Base-by-base conservation (phyloP, 2,888 invertebrate species). In the Ischnus inquisitorius region DNA sequence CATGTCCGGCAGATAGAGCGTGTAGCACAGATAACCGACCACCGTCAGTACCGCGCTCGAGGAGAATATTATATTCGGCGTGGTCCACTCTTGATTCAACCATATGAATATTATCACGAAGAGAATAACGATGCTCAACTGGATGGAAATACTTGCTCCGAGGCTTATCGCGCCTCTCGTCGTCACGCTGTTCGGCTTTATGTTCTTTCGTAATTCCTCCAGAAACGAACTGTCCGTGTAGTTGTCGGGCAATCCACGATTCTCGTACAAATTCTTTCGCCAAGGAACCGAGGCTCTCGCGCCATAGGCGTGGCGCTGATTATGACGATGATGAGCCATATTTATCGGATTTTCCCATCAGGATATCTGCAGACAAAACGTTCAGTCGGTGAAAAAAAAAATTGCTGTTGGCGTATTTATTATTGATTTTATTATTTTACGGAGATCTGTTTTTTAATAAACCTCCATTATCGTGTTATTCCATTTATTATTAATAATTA, bases 221-320 rank as follows among this genome's bases (percentile, higher is more conserved):
- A 99, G 94, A 93, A 99, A 99, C 64, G 97, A 96, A 28, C 95
- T 95, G 92, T 98, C 98, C 0, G 98, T 98, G 91, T 98, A 98
- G 93, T 99, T 98, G 93, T 99, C 99, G 0, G 98, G 97, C 85
- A 97, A 97, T 22, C 96, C 97, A 81, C 97, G 96, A 90, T 97
- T 97, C 92, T 97, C 97, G 91, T 98, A 99, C 19, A 99, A 94
- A 90, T 98, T 97, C 94, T 98, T 99, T 87, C 95, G 95, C 98
- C 99, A 98, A 1, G 68, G 54, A 5, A 41, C 2, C 19, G 39
- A 19, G 2, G 46, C 22, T 28, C 43, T 16, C 1, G 41, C 46
- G 41, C 14, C 41, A 2, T 28, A 54, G 2, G 16, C n/a, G 5
- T 41, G 62, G 25, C 68, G 77, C 3, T 43, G 34, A 14, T 71